A percentile compares a stretch with the other conserved stretches of the same genome.
phyloP scores from a whole-genome alignment of 2,888 invertebrate genomes.

The Caradrina clavipalpis region DNA sequence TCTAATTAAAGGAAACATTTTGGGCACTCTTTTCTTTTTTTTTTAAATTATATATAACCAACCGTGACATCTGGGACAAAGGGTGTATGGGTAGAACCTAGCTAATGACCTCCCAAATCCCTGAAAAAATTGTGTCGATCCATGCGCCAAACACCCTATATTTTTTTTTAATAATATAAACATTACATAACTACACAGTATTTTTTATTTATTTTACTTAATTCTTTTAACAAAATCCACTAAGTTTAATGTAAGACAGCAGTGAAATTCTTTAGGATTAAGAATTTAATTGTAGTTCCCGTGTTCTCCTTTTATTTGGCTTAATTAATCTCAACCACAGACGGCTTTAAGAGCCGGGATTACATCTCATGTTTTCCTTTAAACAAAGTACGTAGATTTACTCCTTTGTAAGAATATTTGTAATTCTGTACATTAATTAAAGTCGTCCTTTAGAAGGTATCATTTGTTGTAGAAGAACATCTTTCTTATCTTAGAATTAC shows the following conservation, averaged over 20 bases:
- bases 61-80: too few relatives aligned
- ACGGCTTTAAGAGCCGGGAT: background rate
- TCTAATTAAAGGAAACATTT: too few relatives aligned
- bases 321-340: slow-evolving; percentile 22
- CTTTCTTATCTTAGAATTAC: background rate
- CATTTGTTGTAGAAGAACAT: background rate
- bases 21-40: too few relatives aligned
- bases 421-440: slow-evolving; percentile 7
- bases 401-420: background rate
- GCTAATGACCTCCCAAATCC: too few relatives aligned
- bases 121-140: too few relatives aligned
- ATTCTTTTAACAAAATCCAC: background rate
- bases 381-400: slow-evolving; percentile 7
- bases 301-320: background rate
- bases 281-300: background rate
- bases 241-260: background rate
- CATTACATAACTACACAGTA: too few relatives aligned
- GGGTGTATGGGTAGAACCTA: too few relatives aligned
- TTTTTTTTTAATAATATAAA: too few relatives aligned
- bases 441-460: background rate
- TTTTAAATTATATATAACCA: too few relatives aligned
- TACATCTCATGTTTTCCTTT: slow-evolving; percentile 1
- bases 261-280: background rate
- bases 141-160: too few relatives aligned
- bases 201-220: too few relatives aligned